Conservation (phyloP, 2,797 vertebrate species). For the Liasis olivaceus region DNA sequence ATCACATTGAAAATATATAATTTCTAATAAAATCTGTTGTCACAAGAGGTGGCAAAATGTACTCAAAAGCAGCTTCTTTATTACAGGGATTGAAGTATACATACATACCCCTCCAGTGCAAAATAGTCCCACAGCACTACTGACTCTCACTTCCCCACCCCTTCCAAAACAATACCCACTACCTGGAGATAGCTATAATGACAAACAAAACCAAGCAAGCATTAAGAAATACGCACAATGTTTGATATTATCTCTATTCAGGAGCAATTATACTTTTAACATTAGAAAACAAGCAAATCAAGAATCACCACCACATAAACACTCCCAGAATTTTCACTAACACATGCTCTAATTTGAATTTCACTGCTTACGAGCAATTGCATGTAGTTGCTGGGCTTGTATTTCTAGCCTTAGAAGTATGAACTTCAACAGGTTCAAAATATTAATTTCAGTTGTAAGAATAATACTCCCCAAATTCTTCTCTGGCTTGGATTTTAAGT, state of each 20-base stretch:
- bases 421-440: neutral
- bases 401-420: neutral
- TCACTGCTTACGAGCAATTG: neutral
- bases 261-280: constrained; percentile 13
- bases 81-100: constrained; percentile 25
- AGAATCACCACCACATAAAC: constrained; percentile 3
- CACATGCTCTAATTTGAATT: neutral
- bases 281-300: neutral
- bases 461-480: neutral
- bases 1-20: neutral
- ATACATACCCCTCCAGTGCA: constrained; percentile 24
- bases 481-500: neutral
- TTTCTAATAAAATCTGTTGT: constrained; percentile 4
- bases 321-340: constrained; percentile 12
- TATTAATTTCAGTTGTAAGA: neutral
- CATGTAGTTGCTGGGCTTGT: neutral
- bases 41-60: constrained; percentile 18
- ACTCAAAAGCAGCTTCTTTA: constrained; percentile 35
- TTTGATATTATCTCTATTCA: constrained; percentile 10
- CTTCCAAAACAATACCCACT: neutral
- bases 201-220: neutral
- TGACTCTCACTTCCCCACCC: neutral
- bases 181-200: neutral
- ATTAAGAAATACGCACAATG: constrained; percentile 19
- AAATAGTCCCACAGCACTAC: constrained; percentile 7